Conservation (phyloP, 2,888 invertebrate species). For the Ceramica pisi region DNA sequence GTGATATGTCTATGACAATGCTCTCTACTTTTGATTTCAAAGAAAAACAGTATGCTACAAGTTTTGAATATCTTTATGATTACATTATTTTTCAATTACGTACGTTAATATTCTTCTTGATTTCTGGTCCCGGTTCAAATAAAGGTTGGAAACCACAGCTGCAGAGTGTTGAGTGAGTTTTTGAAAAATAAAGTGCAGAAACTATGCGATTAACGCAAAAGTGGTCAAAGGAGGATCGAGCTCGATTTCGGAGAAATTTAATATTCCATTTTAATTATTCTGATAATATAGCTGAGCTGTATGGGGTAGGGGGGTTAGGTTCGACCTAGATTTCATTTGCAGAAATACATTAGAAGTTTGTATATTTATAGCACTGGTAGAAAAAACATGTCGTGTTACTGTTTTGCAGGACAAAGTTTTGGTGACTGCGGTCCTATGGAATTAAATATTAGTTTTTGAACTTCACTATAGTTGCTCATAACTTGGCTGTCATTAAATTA, state of each 20-base stretch:
- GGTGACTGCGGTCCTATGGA: background rate
- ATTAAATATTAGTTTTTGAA: background rate
- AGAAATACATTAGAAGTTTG: background rate
- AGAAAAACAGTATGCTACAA: too few species aligned
- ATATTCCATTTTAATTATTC: conserved; percentile 38
- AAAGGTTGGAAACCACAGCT: too few species aligned
- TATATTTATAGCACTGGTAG: background rate
- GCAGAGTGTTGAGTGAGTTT: conserved; percentile 4
- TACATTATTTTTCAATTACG: too few species aligned
- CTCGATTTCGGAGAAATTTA: conserved; percentile 30
- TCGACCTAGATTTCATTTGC: conserved; percentile 2
- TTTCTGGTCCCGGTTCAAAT: too few species aligned
- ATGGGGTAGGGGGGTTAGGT: background rate
- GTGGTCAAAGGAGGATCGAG: conserved; percentile 18
- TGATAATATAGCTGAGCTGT: conserved; percentile 12
- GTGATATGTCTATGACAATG: too few species aligned
- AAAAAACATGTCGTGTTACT: background rate
- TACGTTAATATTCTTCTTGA: too few species aligned
- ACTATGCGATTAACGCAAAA: conserved; percentile 8
- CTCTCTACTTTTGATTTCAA: too few species aligned
- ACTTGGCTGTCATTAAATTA: too few species aligned
- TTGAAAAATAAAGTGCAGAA: conserved; percentile 12
- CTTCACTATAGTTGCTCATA: too few species aligned
- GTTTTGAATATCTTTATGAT: too few species aligned
- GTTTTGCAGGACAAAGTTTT: background rate